Evolutionary conservation across 2,888 invertebrate species (phyloP).

Genomic region (Drosophila maculinotata): DNA sequence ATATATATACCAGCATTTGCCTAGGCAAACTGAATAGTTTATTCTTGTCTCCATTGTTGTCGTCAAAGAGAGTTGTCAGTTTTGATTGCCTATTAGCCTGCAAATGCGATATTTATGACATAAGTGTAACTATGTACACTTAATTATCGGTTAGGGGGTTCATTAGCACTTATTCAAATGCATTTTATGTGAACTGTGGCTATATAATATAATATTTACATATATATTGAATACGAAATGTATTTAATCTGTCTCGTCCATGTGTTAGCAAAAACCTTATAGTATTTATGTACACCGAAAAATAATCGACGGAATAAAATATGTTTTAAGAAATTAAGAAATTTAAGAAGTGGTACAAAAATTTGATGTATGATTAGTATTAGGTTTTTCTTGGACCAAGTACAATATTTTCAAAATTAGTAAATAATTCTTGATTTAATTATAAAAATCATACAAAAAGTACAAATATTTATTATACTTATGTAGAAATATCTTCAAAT

Average conservation of each 20-base stretch:
- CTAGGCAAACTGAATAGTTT: conserved; percentile 6
- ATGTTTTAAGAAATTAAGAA: too few species aligned
- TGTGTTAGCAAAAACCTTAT: background rate
- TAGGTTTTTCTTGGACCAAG: too few species aligned
- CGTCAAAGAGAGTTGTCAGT: conserved; percentile 16
- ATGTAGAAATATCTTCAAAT: too few species aligned
- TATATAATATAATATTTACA: conserved; percentile 8
- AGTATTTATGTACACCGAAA: too few species aligned
- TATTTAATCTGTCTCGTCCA: conserved; percentile 5
- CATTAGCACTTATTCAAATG: conserved; percentile 54
- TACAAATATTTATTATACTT: too few species aligned
- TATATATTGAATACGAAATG: conserved; percentile 9
- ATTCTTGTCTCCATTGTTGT: background rate
- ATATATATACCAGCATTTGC: background rate
- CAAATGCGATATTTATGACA: conserved; percentile 11
- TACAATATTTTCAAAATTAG: too few species aligned
- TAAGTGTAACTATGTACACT: conserved; percentile 15
- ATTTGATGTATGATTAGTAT: too few species aligned
- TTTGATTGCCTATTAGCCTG: conserved; percentile 2
- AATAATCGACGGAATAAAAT: too few species aligned
- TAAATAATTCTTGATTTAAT: too few species aligned
- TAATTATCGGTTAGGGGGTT: conserved; percentile 40
- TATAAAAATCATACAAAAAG: too few species aligned
- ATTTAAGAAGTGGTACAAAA: too few species aligned
- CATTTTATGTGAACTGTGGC: conserved; percentile 6